A percentile compares a stretch with the other conserved stretches of the same genome.
phyloP scores from a whole-genome alignment of 2,113 vertebrate genomes.

The Elanoides forficatus region DNA sequence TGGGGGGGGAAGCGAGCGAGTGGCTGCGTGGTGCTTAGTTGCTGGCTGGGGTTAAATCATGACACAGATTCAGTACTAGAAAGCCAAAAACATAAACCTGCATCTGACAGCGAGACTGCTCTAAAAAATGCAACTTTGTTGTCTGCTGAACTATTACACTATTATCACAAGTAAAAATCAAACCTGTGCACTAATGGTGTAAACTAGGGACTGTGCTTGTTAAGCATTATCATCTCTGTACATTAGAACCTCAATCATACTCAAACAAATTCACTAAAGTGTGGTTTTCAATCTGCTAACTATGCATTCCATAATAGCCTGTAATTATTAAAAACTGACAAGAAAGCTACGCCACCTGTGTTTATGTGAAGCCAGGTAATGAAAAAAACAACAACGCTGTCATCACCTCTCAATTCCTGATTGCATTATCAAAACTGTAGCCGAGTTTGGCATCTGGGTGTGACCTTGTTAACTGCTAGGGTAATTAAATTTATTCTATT shows the following conservation, averaged over 20 bases:
- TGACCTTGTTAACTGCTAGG: slow-evolving; percentile 99
- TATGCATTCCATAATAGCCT: slow-evolving; percentile 87
- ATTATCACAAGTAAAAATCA: slow-evolving; percentile 66
- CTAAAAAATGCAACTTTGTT: not conserved
- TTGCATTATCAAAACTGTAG: slow-evolving; percentile 99
- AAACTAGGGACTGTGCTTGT: slow-evolving; percentile 74
- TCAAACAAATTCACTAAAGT: slow-evolving; percentile 86
- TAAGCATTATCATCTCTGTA: slow-evolving; percentile 82
- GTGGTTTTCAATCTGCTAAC: slow-evolving; percentile 86
- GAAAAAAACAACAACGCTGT: slow-evolving; percentile 92
- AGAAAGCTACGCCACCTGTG: slow-evolving; percentile 85
- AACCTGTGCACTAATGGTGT: slow-evolving; percentile 62
- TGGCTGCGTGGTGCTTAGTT: too few species aligned
- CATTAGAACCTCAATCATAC: slow-evolving; percentile 86
- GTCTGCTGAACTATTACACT: slow-evolving; percentile 58
- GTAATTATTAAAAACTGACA: slow-evolving; percentile 89
- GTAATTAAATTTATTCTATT: slow-evolving; percentile 99
- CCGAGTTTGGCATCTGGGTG: slow-evolving; percentile 98
- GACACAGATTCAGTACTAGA: not conserved
- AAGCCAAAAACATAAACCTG: not conserved
- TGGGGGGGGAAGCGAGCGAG: too few species aligned
- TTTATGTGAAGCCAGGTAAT: slow-evolving; percentile 86
- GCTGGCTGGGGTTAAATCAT: too few species aligned
- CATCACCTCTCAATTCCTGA: slow-evolving; percentile 97
- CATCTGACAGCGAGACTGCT: not conserved